Base-by-base conservation (phyloP, 2,113 vertebrate genomes). In the Bubo blakistoni region DNA sequence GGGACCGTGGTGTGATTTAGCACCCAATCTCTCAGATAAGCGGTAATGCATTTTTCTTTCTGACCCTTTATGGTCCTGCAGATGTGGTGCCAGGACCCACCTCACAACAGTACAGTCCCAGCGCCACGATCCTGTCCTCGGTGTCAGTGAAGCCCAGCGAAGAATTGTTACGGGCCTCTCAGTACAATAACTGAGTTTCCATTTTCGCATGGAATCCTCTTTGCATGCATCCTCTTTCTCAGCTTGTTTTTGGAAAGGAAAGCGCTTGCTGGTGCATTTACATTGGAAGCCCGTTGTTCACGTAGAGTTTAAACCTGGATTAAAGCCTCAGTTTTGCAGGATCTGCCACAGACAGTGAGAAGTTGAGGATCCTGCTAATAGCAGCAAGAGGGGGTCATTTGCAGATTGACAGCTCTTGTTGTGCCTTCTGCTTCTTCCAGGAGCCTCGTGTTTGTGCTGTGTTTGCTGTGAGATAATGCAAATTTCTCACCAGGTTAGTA, bases 1-100 rank as follows among this genome's bases (percentile, higher is more conserved):
- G 6, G 38, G 49, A 10, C 29, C 0, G 0, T 8, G 2, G 7
- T 34, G 51, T 16, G 47, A 29, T 34, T n/a, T 25, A 81, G n/a
- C 14, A 34, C 11, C n/a, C 9, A 0, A 1, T 40, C 54, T 19
- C 27, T 51, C 36, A 21, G 9, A 55, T 14, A 26, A 34, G 11
- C 0, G 11, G 5, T n/a, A 14, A 3, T 34, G 22, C 9, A 6
- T 65, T 86, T 83, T 57, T 71, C 42, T 62, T 84, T 59, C 51
- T 69, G 42, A 36, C 13, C 17, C 26, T 38, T 74, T 21, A 67
- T 59, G 51, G 52, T 59, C 18, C 29, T 38, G 25, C 26, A 51
- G 5, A 32, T 10, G 27, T 3, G 25, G 16, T 67, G 57, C 34
- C 72, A 47, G 42, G 57, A 70, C 27, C 36, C 25, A 17, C 16